A percentile compares a stretch with the other conserved stretches of the same genome.
Conservation (phyloP, 2,113 vertebrate species). For the Nettapus auritus region DNA sequence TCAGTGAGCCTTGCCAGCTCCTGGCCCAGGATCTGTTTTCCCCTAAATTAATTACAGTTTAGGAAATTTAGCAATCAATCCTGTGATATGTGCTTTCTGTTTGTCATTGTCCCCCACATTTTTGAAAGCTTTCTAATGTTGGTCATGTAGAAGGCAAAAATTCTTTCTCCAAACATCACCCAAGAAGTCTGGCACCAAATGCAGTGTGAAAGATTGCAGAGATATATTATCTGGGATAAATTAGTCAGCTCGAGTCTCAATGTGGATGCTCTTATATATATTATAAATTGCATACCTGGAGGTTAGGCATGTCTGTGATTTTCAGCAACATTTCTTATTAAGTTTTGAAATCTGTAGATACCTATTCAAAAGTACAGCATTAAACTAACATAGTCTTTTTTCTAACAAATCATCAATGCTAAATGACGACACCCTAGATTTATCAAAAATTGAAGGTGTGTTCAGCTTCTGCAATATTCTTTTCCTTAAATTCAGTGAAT, state of each 20-base stretch:
- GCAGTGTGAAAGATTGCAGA: accelerated
- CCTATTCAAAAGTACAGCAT: not conserved
- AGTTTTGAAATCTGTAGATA: not conserved
- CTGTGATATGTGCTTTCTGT: not conserved
- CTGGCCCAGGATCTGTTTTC: too few species aligned
- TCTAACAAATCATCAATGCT: not conserved
- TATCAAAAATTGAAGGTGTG: not conserved
- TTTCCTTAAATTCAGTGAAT: not conserved
- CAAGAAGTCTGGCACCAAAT: not conserved
- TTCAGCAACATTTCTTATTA: not conserved
- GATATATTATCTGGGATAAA: not conserved
- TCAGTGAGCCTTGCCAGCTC: too few species aligned
- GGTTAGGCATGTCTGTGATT: not conserved
- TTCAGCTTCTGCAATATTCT: not conserved
- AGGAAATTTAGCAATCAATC: not conserved
- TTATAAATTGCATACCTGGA: not conserved
- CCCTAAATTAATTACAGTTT: not conserved
- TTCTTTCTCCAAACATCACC: not conserved
- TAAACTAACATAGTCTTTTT: not conserved
- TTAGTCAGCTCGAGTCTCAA: not conserved
- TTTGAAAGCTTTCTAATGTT: not conserved
- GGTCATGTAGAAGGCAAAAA: not conserved
- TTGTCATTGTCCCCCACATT: not conserved
- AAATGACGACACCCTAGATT: not conserved
- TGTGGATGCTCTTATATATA: not conserved